Base-by-base conservation (phyloP, 2,888 invertebrate species). In the Andrena trimmerana region DNA sequence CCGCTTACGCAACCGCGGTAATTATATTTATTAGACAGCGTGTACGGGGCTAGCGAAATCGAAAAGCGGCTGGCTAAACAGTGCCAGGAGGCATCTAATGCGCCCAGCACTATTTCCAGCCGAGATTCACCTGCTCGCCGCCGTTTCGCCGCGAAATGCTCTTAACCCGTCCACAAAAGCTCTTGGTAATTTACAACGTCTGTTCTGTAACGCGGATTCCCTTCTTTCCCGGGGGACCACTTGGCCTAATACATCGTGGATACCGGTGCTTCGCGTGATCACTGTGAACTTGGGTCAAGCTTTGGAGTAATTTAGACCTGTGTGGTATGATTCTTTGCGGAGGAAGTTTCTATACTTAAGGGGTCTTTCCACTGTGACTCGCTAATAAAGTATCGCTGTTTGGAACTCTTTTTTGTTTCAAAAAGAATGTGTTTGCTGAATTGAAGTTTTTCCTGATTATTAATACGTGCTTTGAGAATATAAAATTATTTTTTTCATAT, bases 21-120 rank as follows among this genome's bases (percentile, higher is more conserved):
- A 89, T 89, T 89, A 89, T 81, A 88, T 89, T 89, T 86, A 85
- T 84, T 87, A 84, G 84, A 84, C 82, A 59, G 54, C 65, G 63
- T 59, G 59, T 63, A 66, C 16, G 71, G 59, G 67, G 72, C 59
- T 27, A 74, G 79, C 33, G 77, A 87, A 81, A 84, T 82, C 82
- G 66, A 81, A 68, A 50, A 57, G 42, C 42, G 42, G 33, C 31
- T 59, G 71, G 63, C 72, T 31, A 62, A 82, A 78, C 60, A 60
- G 36, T 69, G 77, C 68, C 68, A 68, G 71, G 31, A 71, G 65
- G 33, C 33, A 24, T 31, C 71, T 72, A 81, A 83, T 54, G 73
- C 75, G 66, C n/a, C 33, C 20, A 33, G 71, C 27, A 73, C 79
- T 86, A 80, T 83, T 83, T 83, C 60, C 77, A 83, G 80, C 65